phyloP scores from a whole-genome alignment of 37 sponge, comb jelly and placozoan species.

The Chondrilla cf. caribensis region DNA sequence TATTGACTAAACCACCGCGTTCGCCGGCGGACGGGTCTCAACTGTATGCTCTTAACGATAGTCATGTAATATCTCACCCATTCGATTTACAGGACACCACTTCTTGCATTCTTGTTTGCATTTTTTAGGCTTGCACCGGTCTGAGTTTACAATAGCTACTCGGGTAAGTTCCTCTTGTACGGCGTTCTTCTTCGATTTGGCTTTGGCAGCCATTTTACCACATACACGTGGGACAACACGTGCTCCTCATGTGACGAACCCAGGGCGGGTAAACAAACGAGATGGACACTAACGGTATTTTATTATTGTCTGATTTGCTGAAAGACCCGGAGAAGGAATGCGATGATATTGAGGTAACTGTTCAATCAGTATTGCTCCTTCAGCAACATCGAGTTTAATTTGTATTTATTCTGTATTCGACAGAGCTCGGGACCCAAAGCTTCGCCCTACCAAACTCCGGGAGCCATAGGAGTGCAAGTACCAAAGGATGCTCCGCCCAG shows the following conservation, averaged over 20 bases:
- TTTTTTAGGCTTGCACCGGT: constrained; percentile 96
- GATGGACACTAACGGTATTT: constrained; percentile 49
- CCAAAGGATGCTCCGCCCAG: no score
- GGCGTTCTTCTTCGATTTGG: constrained; percentile 1
- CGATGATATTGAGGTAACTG: constrained; percentile 13
- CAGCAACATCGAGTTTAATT: no score
- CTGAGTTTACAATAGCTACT: constrained; percentile 91
- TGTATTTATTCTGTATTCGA: no score
- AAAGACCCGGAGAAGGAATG: constrained; percentile 45
- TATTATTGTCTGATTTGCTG: constrained; percentile 51
- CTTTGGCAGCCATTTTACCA: constrained; percentile 7
- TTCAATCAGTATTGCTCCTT: no score
- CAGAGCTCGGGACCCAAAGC: constrained; percentile 7
- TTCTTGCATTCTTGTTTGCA: constrained; percentile 96
- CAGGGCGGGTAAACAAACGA: neutral
- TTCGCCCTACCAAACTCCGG: constrained; percentile 65
- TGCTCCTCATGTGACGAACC: no score
- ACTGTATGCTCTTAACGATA: no score
- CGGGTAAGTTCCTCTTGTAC: constrained; percentile 77
- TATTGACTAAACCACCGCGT: no score
- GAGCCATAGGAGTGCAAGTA: constrained; percentile 41
- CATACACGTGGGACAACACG: constrained; percentile 7
- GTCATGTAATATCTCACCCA: no score
- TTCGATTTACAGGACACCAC: constrained; percentile 94
- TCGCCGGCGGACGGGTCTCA: no score